phyloP scores from a whole-genome alignment of 2,113 vertebrate species.

The Pomatostomus ruficeps region DNA sequence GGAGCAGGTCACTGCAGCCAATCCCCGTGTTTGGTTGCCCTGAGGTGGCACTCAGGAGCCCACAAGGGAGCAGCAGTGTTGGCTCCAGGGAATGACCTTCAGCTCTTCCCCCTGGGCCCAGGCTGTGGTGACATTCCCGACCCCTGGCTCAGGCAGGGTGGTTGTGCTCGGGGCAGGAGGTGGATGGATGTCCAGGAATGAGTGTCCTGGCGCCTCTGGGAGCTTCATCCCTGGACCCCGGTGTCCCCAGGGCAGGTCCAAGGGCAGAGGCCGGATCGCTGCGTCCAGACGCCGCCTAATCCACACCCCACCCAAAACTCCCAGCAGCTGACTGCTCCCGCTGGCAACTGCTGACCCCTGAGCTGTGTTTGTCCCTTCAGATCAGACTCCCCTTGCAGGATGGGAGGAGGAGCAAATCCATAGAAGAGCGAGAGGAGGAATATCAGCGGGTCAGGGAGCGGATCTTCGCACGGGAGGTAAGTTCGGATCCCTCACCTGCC shows the following conservation, averaged over 20 bases:
- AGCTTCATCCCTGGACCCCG: neutral
- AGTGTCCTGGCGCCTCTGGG: neutral
- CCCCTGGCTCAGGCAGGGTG: neutral
- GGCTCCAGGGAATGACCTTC: neutral
- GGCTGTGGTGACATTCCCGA: neutral
- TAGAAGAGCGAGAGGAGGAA: slow-evolving; percentile 97
- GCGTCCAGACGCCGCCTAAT: neutral
- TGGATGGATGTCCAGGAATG: neutral
- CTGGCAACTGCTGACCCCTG: slow-evolving; percentile 63
- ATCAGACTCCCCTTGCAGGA: slow-evolving; percentile 98
- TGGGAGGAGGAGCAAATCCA: slow-evolving; percentile 97
- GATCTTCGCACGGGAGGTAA: slow-evolving; percentile 98
- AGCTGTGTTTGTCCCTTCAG: slow-evolving; percentile 81
- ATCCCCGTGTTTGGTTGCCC: neutral
- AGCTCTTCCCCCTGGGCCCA: neutral
- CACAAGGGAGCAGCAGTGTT: neutral
- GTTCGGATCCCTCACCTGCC: neutral
- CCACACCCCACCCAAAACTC: neutral
- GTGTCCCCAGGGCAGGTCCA: neutral
- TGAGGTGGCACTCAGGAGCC: neutral
- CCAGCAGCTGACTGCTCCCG: neutral
- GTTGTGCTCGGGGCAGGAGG: neutral
- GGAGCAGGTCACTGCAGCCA: neutral
- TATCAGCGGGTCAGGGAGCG: slow-evolving; percentile 97
- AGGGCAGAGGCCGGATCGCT: neutral